Evolutionary conservation across 53 echinoderm and acorn worm species (phyloP).

Genomic region (Apostichopus leukothele): DNA sequence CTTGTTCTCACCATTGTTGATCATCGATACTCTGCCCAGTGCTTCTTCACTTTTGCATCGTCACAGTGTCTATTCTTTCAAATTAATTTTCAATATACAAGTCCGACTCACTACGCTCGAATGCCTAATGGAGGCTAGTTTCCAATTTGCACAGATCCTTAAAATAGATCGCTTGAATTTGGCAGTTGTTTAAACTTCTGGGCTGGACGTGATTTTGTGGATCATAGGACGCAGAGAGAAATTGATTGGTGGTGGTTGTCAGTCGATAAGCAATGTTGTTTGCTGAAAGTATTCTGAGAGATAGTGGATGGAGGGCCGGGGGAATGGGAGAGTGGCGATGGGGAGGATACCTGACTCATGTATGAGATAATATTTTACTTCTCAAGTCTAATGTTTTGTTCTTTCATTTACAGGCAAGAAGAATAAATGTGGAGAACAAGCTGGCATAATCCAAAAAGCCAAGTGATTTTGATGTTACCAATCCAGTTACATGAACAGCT

Average conservation of each 20-base stretch:
- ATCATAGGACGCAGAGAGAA: background rate
- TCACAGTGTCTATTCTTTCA: background rate
- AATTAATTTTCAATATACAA: background rate
- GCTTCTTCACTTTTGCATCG: background rate
- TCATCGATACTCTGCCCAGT: too few relatives aligned
- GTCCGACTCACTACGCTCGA: background rate
- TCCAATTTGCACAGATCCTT: background rate
- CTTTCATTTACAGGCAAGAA: too few relatives aligned
- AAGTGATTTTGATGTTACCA: too few relatives aligned
- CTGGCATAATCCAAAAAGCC: too few relatives aligned
- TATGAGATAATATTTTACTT: background rate
- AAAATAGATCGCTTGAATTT: background rate
- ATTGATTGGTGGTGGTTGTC: background rate
- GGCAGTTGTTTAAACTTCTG: background rate
- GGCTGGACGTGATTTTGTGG: background rate
- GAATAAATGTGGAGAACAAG: too few relatives aligned
- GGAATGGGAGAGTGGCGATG: background rate
- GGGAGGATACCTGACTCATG: background rate
- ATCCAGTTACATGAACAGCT: too few relatives aligned
- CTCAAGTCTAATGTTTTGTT: too few relatives aligned
- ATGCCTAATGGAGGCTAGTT: background rate
- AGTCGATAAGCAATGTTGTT: background rate
- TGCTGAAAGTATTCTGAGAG: background rate
- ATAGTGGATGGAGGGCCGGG: background rate
- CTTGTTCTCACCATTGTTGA: too few relatives aligned